Base-by-base conservation (phyloP, 2,797 vertebrate genomes). In the Ctenopoma multispine region DNA sequence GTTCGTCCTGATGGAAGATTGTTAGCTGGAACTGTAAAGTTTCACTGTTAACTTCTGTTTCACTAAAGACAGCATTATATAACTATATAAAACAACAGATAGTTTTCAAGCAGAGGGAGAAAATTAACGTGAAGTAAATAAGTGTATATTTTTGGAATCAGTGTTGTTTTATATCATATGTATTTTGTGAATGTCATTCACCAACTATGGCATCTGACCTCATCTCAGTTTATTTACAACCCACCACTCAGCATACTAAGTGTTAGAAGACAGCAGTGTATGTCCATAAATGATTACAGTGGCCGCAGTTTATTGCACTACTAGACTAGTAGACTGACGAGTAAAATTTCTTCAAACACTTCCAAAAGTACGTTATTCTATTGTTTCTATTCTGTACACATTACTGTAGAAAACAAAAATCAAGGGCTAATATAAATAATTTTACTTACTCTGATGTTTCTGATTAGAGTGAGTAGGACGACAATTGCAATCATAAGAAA, bases 391-490 rank as follows among this genome's bases (percentile, higher is more conserved):
- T n/a, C n/a, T n/a, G n/a, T n/a, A n/a, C n/a, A 3, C 27, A 29
- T 29, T 1, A 12, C 60, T 49, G 12, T 21, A 38, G 31, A 34
- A 24, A 17, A 1, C 23, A 12, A 11, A 2, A 36, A 36, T 23
- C 9, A 31, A 17, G 5, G 5, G 3, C 29, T 8, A 38, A 12
- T 2, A 7, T 21, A 29, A 67, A 50, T 27, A 10, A 1, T 12
- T 44, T 12, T 7, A 80, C 83, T 80, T 36, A 85, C 68, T 0
- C 1, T 2, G 27, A 11, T 2, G 27, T 0, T 0, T 4, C 4
- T 0, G 4, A 8, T 0, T 1, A 1, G 8, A 0, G 11, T 1
- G 0, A 18, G 0, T 29, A 29, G 27, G 0, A 0, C 0, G 0
- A 77, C 84, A 88, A 0, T 0, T 24, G 57, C 90, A 91, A 0